Base-by-base conservation (phyloP, 2,888 invertebrate species). In the Diogma glabrata region DNA sequence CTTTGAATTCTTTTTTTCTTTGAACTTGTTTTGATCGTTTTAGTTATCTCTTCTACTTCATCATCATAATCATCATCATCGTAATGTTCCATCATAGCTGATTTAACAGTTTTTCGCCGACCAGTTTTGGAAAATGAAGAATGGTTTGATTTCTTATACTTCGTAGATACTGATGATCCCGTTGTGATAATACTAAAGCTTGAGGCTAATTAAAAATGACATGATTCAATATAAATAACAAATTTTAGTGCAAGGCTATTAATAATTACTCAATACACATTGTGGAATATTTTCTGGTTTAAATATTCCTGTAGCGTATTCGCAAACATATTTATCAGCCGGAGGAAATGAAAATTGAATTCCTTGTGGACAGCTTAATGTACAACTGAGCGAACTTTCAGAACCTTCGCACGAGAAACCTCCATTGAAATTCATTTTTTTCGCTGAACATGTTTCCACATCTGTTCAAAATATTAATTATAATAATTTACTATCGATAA, bases 341-440 rank as follows among this genome's bases (percentile, higher is more conserved):
- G 83, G 75, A 1, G 77, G 67, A 5, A 75, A 73, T 54, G 80
- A 77, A 60, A 84, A 82, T 16, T 72, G 62, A 12, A 81, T 67
- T 1, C 82, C 84, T 0, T 67, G 59, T 0, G 87, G 84, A 59
- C 90, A 90, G 4, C 64, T 69, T 8, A 90, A 64, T 2, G 69
- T 67, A 64, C 90, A 91, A 4, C 73, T 74, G 56, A 81, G 77
- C 24, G 70, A 65, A 30, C 79, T 75, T 6, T 67, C 71, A 57
- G 79, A 75, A 2, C 81, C 82, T 1, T 73, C 73, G 62, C 90
- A 90, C 30, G 77, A 77, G 68, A 81, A 85, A 16, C 78, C 82
- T 12, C 88, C 90, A 67, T 87, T 87, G 65, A 88, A 87, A 0
- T 75, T 74, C 4, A 87, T 64, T 55, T 81, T 81, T 19, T 75